Evolutionary conservation across 2,888 invertebrate species (phyloP).

Genomic region (Polymixis flavicincta): DNA sequence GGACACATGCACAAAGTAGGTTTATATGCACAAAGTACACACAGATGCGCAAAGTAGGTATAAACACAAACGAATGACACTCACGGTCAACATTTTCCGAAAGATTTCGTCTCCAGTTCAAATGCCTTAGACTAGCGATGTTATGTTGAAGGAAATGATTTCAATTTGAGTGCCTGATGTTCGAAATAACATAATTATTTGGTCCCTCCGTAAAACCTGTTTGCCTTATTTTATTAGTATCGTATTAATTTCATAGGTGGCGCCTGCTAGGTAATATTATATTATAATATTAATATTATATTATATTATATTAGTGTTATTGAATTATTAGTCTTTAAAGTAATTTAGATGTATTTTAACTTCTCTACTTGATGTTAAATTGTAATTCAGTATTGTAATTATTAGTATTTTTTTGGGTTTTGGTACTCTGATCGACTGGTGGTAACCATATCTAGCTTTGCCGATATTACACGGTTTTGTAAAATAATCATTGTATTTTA

Average conservation of each 20-base stretch:
- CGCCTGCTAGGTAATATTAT: constrained; percentile 77
- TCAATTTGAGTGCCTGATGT: constrained; percentile 88
- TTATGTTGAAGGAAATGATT: constrained; percentile 75
- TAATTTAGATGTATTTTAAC: constrained; percentile 76
- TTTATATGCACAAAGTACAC: background rate
- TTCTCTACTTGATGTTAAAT: constrained; percentile 79
- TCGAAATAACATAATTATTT: constrained; percentile 81
- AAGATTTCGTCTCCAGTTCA: constrained; percentile 44
- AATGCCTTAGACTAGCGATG: constrained; percentile 53
- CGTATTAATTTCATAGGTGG: constrained; percentile 78
- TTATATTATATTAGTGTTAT: constrained; percentile 73
- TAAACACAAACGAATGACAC: background rate
- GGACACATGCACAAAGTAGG: too few relatives aligned
- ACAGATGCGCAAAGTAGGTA: background rate
- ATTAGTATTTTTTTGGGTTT: constrained; percentile 55
- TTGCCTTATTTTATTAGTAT: constrained; percentile 89
- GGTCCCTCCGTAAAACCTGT: constrained; percentile 87
- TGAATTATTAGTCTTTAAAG: constrained; percentile 75
- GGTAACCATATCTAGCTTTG: background rate
- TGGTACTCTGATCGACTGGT: constrained; percentile 64
- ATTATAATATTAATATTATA: constrained; percentile 67
- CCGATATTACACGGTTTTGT: background rate
- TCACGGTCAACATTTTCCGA: background rate
- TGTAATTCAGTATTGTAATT: constrained; percentile 75
- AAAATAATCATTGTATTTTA: background rate